Evolutionary conservation across 2,888 invertebrate species (phyloP), one percentile per base, ranked within the genome.

Genomic region (Lacanobia wlatinum): DNA sequence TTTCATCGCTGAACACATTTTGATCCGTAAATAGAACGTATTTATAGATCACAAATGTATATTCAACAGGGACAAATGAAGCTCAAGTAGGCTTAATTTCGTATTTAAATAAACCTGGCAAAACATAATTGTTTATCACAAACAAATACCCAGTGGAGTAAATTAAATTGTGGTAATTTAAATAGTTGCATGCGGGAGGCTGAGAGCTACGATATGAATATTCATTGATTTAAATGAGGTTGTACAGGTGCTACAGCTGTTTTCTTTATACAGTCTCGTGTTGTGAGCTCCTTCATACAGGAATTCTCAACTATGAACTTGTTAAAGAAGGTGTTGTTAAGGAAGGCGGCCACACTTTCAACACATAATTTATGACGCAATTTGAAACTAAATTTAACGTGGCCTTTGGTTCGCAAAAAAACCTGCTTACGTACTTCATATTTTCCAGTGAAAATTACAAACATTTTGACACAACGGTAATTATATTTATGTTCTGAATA

Each of bases 201-300:
- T 83, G 79, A 73, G 59, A 66, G 70, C 72, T 73, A 63, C 75
- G 62, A 73, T 72, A 87, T 90, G 84, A 89, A 90, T 90, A 90
- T 90, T 87, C 88, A 90, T 87, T 77, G 71, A 70, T 73, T 73
- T 81, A 85, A 83, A 80, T 67, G 82, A 85, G 77, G 78, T 80
- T 80, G 81, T 75, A 66, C 82, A 74, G 73, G 81, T 70, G 58
- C 56, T 75, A 66, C 80, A 64, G 53, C 71, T 83, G 86, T 82
- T 89, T 82, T 85, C 88, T 85, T 86, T 84, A 87, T 78, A 84
- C 76, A 84, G 81, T 87, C 55, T 70, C 73, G 76, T 84, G 66
- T 79, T 76, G 82, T 76, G 82, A 82, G 78, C 84, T 87, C 34
- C 63, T 76, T 88, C 80, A 84, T 87, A 87, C 85, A 86, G 70